Evolutionary conservation across 2,113 vertebrate genomes (phyloP), one percentile per base, ranked within the genome.

Genomic region (Lophius piscatorius): DNA sequence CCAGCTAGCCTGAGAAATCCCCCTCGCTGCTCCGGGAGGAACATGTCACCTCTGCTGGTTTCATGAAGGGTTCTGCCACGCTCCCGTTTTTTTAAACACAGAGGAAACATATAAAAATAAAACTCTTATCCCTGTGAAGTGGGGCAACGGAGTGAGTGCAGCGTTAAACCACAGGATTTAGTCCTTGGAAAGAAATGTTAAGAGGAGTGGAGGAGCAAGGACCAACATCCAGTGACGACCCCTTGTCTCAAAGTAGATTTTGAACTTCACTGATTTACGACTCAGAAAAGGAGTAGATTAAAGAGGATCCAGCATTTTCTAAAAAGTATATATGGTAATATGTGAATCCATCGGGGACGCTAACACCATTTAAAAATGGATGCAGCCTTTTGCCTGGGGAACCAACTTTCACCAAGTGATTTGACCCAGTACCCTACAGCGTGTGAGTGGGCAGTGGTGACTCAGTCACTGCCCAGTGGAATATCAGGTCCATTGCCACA

Each of bases 31-130:
- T 87, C 48, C 34, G 33, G 75, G 64, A 81, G 78, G 79, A 85
- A 81, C 76, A 80, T 86, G 87, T 85, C 88, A 90, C 85, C 80
- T 86, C 78, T 63, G 60, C 83, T 63, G 77, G 62, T 77, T 82
- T 76, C 67, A 87, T 82, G 77, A 84, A 87, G 72, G 68, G 45
- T 56, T 72, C 70, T 85, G 77, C 79, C 78, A 84, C 55, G 45
- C 35, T 23, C 63, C 49, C 54, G 38, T 14, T 24, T 44, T 76
- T 82, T 63, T 44, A 75, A 86, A 79, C 49, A 46, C 70, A 63
- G 20, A 29, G 17, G 41, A 79, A 76, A 55, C 61, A 74, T n/a
- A n/a, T n/a, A 59, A 74, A 74, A 71, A 76, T 58, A 68, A 57
- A 63, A 60, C 72, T 59, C 62, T 74, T 59, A 59, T 56, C 78